These are phyloP conservation scores for Chloroceryle amazona DNA, from an alignment of 2,797 vertebrate species.

Conservation along the genomic window DNA sequence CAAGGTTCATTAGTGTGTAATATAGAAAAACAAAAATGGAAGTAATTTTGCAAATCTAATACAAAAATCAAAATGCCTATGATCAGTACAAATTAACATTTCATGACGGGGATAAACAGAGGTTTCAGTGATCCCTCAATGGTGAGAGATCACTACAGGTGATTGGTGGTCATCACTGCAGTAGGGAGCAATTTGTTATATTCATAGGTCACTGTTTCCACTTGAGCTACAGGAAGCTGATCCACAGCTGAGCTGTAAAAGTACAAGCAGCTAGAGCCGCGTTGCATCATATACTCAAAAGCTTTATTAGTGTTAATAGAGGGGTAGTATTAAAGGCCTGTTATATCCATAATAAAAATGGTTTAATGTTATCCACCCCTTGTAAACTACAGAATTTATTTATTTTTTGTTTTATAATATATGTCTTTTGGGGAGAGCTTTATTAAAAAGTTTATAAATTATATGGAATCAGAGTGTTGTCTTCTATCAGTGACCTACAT, in stretches of 20 bases:
- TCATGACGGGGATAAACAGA: not conserved
- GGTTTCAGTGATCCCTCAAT: not conserved
- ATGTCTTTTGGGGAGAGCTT: not conserved
- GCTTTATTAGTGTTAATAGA: not conserved
- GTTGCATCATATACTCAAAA: not conserved
- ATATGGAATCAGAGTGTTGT: not conserved
- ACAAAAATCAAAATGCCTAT: not conserved
- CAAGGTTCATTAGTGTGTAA: not conserved
- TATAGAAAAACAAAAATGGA: not conserved
- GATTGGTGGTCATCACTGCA: not conserved
- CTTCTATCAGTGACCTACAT: not conserved
- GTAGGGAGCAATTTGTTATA: not conserved
- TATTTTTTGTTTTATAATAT: not conserved
- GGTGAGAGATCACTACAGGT: not conserved
- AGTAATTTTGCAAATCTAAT: not conserved
- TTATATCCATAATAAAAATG: not conserved
- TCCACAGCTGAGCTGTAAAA: not conserved
- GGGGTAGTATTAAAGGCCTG: not conserved
- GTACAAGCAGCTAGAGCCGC: not conserved
- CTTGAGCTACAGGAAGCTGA: not conserved
- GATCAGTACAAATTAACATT: not conserved
- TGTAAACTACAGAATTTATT: not conserved
- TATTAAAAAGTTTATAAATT: not conserved
- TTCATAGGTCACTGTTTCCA: not conserved
- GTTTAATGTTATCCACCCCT: too few species aligned